Percentiles rank a stretch among this genome's conserved stretches.
Conservation (phyloP, 2,797 vertebrate species). For the Pipistrellus nathusii region DNA sequence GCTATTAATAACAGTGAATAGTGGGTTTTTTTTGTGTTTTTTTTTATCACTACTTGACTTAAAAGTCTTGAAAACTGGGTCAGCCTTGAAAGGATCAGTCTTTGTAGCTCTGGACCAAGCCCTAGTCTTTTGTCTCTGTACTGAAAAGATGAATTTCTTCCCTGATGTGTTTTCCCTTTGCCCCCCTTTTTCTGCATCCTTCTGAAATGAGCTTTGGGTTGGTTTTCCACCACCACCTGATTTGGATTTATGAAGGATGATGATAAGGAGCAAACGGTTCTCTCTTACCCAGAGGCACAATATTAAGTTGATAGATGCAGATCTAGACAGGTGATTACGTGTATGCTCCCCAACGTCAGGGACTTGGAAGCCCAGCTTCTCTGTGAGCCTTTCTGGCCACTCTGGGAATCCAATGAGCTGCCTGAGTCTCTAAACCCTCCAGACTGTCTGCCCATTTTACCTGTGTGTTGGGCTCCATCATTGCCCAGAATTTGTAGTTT, state of each 20-base stretch:
- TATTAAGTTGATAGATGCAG: slow-evolving; percentile 36
- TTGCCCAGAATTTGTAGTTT: neutral
- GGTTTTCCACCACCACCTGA: slow-evolving; percentile 61
- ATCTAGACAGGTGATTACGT: neutral
- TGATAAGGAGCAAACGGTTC: slow-evolving; percentile 65
- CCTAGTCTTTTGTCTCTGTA: slow-evolving; percentile 70
- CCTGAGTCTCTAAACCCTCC: neutral
- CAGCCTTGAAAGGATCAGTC: slow-evolving; percentile 63
- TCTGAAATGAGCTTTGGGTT: slow-evolving; percentile 72
- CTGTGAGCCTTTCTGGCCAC: neutral
- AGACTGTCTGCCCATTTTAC: neutral
- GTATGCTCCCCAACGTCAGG: neutral
- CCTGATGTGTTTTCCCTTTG: slow-evolving; percentile 58
- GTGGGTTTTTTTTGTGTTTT: slow-evolving; percentile 52
- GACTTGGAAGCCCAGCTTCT: neutral
- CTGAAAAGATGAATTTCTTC: slow-evolving; percentile 79
- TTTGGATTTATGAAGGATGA: slow-evolving; percentile 73
- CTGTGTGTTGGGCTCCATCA: neutral
- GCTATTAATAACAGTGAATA: slow-evolving; percentile 80
- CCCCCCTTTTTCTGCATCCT: slow-evolving; percentile 14
- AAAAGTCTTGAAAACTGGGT: slow-evolving; percentile 70
- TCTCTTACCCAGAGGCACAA: slow-evolving; percentile 61
- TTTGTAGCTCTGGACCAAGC: slow-evolving; percentile 65
- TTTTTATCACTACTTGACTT: slow-evolving; percentile 80
- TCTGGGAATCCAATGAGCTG: neutral